Conservation (phyloP, 1,140 invertebrate genomes). For the Philaenus spumarius region DNA sequence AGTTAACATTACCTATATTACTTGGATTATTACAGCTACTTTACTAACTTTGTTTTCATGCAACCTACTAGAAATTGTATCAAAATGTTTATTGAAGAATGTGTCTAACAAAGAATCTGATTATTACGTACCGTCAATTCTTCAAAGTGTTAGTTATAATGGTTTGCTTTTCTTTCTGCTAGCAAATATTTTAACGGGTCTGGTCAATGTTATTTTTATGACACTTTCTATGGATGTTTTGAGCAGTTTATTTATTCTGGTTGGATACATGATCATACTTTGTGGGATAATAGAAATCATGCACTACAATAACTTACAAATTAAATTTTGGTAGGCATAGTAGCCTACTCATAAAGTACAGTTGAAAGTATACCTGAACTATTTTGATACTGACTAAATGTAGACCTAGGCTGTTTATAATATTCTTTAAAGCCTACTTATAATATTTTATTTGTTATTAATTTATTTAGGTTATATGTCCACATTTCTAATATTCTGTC, state of each 20-base stretch:
- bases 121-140: conserved; percentile 45
- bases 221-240: conserved; percentile 47
- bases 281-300: conserved; percentile 18
- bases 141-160: conserved; percentile 63
- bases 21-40: conserved; percentile 62
- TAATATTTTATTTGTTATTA: too few species aligned
- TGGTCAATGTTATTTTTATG: conserved; percentile 61
- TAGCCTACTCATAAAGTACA: too few species aligned
- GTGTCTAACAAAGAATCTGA: not conserved
- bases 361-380: too few species aligned
- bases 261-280: conserved; percentile 48
- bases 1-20: conserved; percentile 67
- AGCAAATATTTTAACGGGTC: conserved; percentile 70
- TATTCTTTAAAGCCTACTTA: too few species aligned
- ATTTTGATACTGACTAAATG: too few species aligned
- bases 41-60: conserved; percentile 20
- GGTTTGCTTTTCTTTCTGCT: conserved; percentile 70
- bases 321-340: conserved; percentile 21
- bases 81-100: conserved; percentile 6
- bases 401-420: too few species aligned
- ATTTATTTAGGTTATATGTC: too few species aligned
- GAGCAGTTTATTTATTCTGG: conserved; percentile 48
- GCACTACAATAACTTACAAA: conserved; percentile 11
- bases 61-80: conserved; percentile 21
- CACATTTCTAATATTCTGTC: too few species aligned